Percentiles rank a stretch among this genome's conserved stretches.
Conservation (phyloP, 2,113 vertebrate genomes). For the Zosterops hypoxanthus region DNA sequence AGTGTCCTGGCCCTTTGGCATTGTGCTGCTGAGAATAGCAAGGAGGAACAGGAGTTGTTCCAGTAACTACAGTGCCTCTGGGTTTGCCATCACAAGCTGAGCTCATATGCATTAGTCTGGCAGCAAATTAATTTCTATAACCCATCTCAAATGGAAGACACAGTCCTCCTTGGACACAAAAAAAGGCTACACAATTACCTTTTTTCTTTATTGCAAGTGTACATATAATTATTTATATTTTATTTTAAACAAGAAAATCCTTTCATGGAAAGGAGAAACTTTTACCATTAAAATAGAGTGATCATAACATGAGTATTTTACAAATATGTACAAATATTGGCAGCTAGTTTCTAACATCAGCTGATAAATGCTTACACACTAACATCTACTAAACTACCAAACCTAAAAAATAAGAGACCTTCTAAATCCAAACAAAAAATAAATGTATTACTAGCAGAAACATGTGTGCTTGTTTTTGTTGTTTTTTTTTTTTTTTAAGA, state of each 20-base stretch:
- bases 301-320: slow-evolving; percentile 46
- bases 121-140: background rate
- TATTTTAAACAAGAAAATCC: slow-evolving; percentile 55
- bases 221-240: slow-evolving; percentile 52
- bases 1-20: background rate
- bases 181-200: background rate
- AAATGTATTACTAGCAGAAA: slow-evolving; percentile 15
- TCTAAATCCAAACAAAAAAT: background rate
- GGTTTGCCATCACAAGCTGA: background rate
- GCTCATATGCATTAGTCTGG: background rate
- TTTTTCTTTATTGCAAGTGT: slow-evolving; percentile 65
- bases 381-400: background rate
- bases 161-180: background rate
- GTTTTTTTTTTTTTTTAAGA: background rate
- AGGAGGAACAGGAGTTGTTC: background rate
- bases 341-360: slow-evolving; percentile 50
- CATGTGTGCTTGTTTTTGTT: background rate
- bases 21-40: fast-evolving
- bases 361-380: slow-evolving; percentile 7
- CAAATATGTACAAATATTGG: slow-evolving; percentile 63
- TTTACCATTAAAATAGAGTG: slow-evolving; percentile 58
- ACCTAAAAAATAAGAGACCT: background rate
- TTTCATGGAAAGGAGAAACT: slow-evolving; percentile 70
- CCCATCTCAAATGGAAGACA: background rate
- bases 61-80: background rate